These are phyloP conservation scores for Gisinianus flammeolus DNA, from an alignment of 2,888 invertebrate genomes.

Conservation along the genomic window DNA sequence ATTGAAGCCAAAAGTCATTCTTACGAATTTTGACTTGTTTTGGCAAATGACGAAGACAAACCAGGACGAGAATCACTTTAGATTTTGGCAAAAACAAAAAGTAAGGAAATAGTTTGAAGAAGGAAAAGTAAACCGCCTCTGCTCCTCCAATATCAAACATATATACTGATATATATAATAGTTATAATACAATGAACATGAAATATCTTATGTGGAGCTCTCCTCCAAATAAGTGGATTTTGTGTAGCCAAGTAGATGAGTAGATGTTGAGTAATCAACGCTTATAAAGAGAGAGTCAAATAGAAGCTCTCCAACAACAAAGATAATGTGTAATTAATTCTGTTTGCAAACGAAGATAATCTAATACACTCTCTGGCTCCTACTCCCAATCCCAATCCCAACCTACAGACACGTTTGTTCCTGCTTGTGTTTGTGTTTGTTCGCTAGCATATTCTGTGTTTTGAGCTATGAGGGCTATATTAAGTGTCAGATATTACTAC, in stretches of 20 bases:
- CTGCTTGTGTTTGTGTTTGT: not conserved
- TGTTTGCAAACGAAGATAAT: conserved; percentile 27
- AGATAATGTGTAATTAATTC: conserved; percentile 34
- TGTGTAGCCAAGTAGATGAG: not conserved
- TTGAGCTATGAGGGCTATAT: not conserved
- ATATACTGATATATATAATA: too few relatives aligned
- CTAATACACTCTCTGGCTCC: conserved; percentile 19
- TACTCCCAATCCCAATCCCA: not conserved
- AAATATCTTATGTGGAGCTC: not conserved
- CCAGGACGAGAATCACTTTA: too few relatives aligned
- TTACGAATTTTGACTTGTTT: too few relatives aligned
- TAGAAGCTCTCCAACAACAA: not conserved
- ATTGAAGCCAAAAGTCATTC: too few relatives aligned
- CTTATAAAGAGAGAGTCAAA: not conserved
- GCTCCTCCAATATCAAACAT: too few relatives aligned
- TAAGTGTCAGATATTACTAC: too few relatives aligned
- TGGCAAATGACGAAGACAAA: too few relatives aligned
- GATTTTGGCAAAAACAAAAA: too few relatives aligned
- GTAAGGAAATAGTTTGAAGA: too few relatives aligned
- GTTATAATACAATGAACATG: too few relatives aligned
- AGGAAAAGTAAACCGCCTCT: too few relatives aligned
- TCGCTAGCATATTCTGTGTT: not conserved
- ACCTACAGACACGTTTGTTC: not conserved
- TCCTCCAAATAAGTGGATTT: not conserved
- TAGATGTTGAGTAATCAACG: not conserved